A percentile compares a stretch with the other conserved stretches of the same genome.
These are phyloP conservation scores for Plebejus anna DNA, from an alignment of 2,888 invertebrate genomes.

Conservation along the genomic window DNA sequence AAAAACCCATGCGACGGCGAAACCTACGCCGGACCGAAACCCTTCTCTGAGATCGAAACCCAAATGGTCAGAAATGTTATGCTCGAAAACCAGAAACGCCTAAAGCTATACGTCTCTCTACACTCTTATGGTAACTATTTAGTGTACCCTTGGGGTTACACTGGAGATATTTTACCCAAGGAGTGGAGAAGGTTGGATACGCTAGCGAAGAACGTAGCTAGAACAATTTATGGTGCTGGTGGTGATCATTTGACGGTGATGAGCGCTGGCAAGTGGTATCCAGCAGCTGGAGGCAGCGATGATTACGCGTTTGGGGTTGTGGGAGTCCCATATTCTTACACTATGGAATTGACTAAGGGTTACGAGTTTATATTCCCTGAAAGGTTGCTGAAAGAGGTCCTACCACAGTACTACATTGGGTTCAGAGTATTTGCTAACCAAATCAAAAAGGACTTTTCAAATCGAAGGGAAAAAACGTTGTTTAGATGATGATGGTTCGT, in stretches of 20 bases:
- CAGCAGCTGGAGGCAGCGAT: conserved; percentile 82
- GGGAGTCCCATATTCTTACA: conserved; percentile 78
- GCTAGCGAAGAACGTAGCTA: conserved; percentile 61
- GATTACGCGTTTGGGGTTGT: conserved; percentile 80
- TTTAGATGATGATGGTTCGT: neutral
- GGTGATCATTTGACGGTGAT: conserved; percentile 67
- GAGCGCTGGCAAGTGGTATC: conserved; percentile 78
- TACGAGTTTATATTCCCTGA: conserved; percentile 84
- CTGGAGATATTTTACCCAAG: conserved; percentile 66
- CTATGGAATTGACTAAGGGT: conserved; percentile 81
- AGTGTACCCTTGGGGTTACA: conserved; percentile 83
- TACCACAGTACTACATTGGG: conserved; percentile 66
- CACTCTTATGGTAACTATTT: conserved; percentile 84
- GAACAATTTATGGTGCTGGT: conserved; percentile 63
- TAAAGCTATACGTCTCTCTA: conserved; percentile 83
- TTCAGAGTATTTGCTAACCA: conserved; percentile 56
- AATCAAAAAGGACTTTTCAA: conserved; percentile 55
- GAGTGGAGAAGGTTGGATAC: conserved; percentile 67
- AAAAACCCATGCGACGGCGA: conserved; percentile 77
- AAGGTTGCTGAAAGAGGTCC: conserved; percentile 44
- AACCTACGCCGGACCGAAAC: conserved; percentile 78
- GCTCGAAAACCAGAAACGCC: conserved; percentile 61
- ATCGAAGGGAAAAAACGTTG: neutral
- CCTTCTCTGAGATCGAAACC: conserved; percentile 83
- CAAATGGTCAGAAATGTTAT: conserved; percentile 76